phyloP scores from a whole-genome alignment of 2,113 vertebrate genomes.

The Alouatta palliata region DNA sequence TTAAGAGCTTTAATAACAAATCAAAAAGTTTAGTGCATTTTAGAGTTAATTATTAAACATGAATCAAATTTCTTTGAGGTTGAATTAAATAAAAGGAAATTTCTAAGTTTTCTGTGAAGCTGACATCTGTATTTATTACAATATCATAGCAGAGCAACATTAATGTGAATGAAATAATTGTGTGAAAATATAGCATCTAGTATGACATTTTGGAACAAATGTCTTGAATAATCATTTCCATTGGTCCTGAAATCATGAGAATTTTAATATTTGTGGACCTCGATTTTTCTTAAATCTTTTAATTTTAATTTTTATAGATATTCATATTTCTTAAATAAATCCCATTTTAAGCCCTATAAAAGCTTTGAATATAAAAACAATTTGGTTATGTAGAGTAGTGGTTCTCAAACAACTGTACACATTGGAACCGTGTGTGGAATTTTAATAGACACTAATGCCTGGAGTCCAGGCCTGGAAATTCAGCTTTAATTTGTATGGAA shows the following conservation, averaged over 20 bases:
- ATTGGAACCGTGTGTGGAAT: not conserved
- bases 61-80: slow-evolving; percentile 85
- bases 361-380: not conserved
- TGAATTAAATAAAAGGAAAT: slow-evolving; percentile 77
- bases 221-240: not conserved
- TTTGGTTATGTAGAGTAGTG: not conserved
- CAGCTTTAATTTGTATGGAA: not conserved
- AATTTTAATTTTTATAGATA: not conserved
- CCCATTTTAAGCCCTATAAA: not conserved
- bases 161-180: not conserved
- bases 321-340: not conserved
- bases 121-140: not conserved
- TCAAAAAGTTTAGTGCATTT: slow-evolving; percentile 93
- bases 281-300: not conserved
- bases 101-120: not conserved
- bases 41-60: slow-evolving; percentile 89
- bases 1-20: slow-evolving; percentile 88
- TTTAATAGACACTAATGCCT: not conserved
- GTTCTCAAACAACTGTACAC: not conserved
- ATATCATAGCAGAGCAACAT: not conserved
- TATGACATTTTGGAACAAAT: not conserved
- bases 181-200: not conserved
- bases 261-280: not conserved
- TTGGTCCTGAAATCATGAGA: not conserved
- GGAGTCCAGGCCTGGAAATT: not conserved